A percentile compares a stretch with the other conserved stretches of the same genome.
These are phyloP conservation scores for Trichomycterus rosablanca DNA, from an alignment of 2,113 vertebrate species.

Conservation along the genomic window DNA sequence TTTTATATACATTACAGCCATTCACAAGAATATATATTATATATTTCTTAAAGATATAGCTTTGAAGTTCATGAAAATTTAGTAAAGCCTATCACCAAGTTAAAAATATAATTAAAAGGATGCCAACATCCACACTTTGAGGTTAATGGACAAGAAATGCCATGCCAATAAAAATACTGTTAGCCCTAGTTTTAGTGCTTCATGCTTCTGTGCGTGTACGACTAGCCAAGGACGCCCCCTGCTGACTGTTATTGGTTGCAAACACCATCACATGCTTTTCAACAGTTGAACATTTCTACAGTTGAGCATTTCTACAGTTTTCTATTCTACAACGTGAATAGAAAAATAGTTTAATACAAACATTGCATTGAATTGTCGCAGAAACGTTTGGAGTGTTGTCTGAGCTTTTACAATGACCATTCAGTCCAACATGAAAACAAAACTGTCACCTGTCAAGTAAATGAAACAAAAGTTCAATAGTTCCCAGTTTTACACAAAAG, in stretches of 20 bases:
- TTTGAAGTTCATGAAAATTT: too few relatives aligned
- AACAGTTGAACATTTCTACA: too few relatives aligned
- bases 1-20: not conserved
- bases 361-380: conserved; percentile 21
- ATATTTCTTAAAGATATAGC: not conserved
- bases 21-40: not conserved
- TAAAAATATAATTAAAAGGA: too few relatives aligned
- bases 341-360: conserved; percentile 1
- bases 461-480: conserved; percentile 19
- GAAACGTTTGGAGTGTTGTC: not conserved
- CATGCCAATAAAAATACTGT: not conserved
- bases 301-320: too few relatives aligned
- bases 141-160: not conserved
- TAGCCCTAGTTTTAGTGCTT: too few relatives aligned
- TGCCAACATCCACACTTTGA: not conserved
- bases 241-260: conserved; percentile 6
- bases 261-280: not conserved
- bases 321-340: not conserved
- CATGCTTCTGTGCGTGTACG: too few relatives aligned
- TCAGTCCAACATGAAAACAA: conserved; percentile 64
- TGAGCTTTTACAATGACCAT: too few relatives aligned
- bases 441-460: conserved; percentile 44
- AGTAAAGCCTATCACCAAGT: too few relatives aligned
- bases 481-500: too few relatives aligned
- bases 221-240: not conserved